Evolutionary conservation across 2,113 vertebrate species (phyloP).

Genomic region (Brachionichthys hirsutus): DNA sequence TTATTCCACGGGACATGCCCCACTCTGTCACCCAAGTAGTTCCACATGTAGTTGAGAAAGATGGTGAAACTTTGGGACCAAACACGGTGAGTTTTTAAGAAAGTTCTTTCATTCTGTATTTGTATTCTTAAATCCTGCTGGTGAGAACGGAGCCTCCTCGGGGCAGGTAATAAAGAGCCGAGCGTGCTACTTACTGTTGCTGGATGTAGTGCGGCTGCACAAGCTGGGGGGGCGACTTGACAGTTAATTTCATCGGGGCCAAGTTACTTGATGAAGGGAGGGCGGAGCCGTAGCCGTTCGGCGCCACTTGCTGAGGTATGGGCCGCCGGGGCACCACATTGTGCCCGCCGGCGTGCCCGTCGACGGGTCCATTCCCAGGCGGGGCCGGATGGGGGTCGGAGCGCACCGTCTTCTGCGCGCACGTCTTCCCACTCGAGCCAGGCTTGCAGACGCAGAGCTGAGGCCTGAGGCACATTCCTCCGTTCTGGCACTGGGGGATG

Average conservation of each 20-base stretch:
- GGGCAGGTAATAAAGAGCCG: background rate
- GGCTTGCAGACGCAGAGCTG: conserved; percentile 95
- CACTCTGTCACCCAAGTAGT: no score
- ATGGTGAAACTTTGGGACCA: no score
- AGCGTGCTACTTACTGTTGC: conserved; percentile 87
- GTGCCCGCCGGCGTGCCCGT: conserved; percentile 74
- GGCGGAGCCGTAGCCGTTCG: conserved; percentile 67
- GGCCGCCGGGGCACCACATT: conserved; percentile 81
- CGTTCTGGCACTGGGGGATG: conserved; percentile 91
- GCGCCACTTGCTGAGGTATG: conserved; percentile 80
- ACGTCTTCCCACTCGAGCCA: conserved; percentile 88
- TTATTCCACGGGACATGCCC: no score
- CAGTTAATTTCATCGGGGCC: conserved; percentile 88
- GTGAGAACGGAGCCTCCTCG: background rate
- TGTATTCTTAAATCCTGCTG: no score
- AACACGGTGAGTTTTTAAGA: no score
- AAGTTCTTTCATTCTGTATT: no score
- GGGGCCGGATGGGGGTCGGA: conserved; percentile 69
- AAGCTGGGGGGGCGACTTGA: conserved; percentile 84
- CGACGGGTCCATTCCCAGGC: conserved; percentile 73
- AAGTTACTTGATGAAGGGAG: conserved; percentile 71
- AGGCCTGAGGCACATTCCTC: conserved; percentile 94
- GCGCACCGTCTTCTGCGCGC: conserved; percentile 81
- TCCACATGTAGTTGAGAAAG: no score
- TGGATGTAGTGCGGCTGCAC: conserved; percentile 83